phyloP scores from a whole-genome alignment of 1,140 invertebrate species.

The Lucilia sericata region DNA sequence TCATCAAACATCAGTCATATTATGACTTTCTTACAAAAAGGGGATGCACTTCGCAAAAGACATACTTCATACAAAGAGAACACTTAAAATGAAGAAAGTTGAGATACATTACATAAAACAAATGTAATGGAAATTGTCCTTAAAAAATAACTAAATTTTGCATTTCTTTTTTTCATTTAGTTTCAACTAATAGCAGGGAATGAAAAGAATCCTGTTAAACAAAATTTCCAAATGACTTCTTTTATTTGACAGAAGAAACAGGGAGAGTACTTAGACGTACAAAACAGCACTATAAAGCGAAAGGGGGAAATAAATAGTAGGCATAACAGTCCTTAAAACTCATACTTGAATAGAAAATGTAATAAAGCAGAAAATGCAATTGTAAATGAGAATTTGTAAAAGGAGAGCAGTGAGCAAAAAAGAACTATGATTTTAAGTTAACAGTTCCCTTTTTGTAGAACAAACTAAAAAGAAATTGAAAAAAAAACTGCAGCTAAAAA shows the following conservation, averaged over 20 bases:
- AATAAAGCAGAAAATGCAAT: slow-evolving; percentile 12
- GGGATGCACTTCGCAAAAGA: background rate
- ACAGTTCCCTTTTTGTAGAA: background rate
- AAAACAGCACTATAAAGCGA: background rate
- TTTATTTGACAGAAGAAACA: background rate
- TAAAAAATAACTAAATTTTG: background rate
- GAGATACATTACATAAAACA: background rate
- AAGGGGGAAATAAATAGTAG: background rate
- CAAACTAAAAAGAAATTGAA: background rate
- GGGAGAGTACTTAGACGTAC: background rate
- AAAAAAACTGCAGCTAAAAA: background rate
- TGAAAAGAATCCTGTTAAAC: background rate
- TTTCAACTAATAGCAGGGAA: background rate
- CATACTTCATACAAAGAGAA: background rate
- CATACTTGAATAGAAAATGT: background rate
- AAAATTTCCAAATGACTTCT: slow-evolving; percentile 3
- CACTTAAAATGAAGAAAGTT: background rate
- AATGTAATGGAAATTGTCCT: background rate
- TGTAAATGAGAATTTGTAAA: background rate
- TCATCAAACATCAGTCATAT: background rate
- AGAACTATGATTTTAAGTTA: no score
- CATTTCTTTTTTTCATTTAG: background rate
- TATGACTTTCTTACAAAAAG: background rate
- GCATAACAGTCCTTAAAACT: background rate
- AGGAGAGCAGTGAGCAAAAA: no score